Conservation (phyloP, 1,140 invertebrate species). For the Camponotus pennsylvanicus region DNA sequence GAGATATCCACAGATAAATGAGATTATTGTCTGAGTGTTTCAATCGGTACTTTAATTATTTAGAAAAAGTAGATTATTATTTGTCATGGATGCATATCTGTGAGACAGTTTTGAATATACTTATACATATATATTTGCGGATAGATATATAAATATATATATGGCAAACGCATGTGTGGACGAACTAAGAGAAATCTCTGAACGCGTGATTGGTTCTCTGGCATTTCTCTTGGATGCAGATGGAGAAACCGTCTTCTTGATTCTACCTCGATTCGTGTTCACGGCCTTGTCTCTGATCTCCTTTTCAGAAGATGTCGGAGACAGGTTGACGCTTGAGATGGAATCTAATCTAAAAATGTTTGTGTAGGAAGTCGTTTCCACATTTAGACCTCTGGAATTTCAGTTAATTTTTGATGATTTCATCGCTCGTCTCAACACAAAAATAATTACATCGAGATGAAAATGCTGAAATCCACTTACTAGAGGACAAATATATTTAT, state of each 20-base stretch:
- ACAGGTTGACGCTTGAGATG: constrained; percentile 44
- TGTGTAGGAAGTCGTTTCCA: constrained; percentile 34
- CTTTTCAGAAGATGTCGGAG: constrained; percentile 39
- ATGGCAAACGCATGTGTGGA: neutral
- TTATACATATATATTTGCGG: neutral
- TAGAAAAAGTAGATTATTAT: neutral
- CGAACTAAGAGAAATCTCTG: constrained; percentile 20
- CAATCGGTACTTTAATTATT: constrained; percentile 1
- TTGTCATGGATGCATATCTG: constrained; percentile 12
- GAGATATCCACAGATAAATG: neutral
- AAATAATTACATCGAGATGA: neutral
- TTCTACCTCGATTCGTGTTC: constrained; percentile 28
- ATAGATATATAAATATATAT: neutral
- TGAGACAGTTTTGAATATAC: neutral
- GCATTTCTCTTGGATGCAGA: constrained; percentile 19
- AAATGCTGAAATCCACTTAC: too few relatives aligned
- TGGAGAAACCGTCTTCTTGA: constrained; percentile 30
- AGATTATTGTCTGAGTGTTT: neutral
- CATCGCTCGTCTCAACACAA: neutral
- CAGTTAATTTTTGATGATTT: constrained; percentile 2
- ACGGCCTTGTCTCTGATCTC: constrained; percentile 41
- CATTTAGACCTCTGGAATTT: constrained; percentile 19
- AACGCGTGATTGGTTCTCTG: constrained; percentile 43
- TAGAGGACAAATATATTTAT: neutral
- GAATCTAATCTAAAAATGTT: constrained; percentile 52